Conservation (phyloP, 1,140 invertebrate species). For the Nylanderia fulva region DNA sequence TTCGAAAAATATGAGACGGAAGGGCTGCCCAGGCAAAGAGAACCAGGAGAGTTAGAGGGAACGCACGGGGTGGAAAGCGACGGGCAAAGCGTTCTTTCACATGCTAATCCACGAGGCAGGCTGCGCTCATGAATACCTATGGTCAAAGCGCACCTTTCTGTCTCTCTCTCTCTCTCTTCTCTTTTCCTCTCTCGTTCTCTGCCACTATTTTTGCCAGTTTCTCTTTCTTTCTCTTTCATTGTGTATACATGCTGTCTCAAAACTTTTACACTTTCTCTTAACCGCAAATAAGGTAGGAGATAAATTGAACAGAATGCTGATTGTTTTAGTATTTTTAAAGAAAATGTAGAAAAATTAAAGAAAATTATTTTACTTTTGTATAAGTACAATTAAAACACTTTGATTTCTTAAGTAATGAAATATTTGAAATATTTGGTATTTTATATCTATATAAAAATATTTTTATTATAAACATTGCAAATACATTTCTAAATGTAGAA, state of each 20-base stretch:
- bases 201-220: slow-evolving; percentile 48
- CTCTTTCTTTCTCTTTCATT: slow-evolving; percentile 23
- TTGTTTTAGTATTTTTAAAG: slow-evolving; percentile 7
- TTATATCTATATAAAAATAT: too few relatives aligned
- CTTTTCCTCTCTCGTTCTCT: slow-evolving; percentile 40
- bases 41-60: slow-evolving; percentile 39
- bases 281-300: slow-evolving; percentile 35
- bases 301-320: slow-evolving; percentile 38
- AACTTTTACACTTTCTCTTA: slow-evolving; percentile 54
- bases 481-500: too few relatives aligned
- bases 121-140: slow-evolving; percentile 83
- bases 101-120: slow-evolving; percentile 82
- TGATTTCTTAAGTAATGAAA: too few relatives aligned
- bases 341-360: too few relatives aligned
- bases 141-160: slow-evolving; percentile 80
- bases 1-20: slow-evolving; percentile 72
- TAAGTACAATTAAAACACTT: too few relatives aligned
- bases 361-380: too few relatives aligned
- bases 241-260: slow-evolving; percentile 55
- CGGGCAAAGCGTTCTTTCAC: slow-evolving; percentile 83
- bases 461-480: too few relatives aligned
- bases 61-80: slow-evolving; percentile 71
- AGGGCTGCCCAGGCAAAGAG: slow-evolving; percentile 51
- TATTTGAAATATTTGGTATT: too few relatives aligned
- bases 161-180: slow-evolving; percentile 66